Base-by-base conservation (phyloP, 2,797 vertebrate genomes). In the Garrulus glandarius region DNA sequence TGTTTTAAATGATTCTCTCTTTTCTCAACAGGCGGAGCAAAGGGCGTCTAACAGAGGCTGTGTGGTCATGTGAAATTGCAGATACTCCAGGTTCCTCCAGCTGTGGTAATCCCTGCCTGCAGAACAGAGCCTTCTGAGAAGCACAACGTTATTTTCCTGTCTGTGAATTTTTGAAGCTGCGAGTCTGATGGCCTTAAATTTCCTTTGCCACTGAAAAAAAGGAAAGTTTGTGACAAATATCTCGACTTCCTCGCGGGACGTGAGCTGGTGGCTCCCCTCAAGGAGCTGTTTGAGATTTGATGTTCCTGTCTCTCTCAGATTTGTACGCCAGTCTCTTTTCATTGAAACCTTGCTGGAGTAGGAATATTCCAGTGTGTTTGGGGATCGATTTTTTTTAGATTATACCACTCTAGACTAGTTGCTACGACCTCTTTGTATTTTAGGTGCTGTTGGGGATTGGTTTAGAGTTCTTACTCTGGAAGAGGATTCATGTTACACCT, bases 61-160 rank as follows among this genome's bases (percentile, higher is more conserved):
- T 93, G 89, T 93, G 84, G 95, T 99, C 94, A 99, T 99, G 99
- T 99, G 95, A 99, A 91, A 78, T 79, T 91, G 63, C 77, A 82
- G 61, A 76, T 82, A 80, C 47, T 50, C 65, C 77, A 76, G 93
- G 84, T 87, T 96, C 89, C 78, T 97, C 94, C 76, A 53, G 79
- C 86, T 11, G 26, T 65, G 86, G 95, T 93, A 81, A 95, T 94
- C 81, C 79, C 89, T 98, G 97, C 97, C 97, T 97, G 96, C 96
- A 97, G 96, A 97, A 89, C 93, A 97, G 97, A 98, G 93, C 97
- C 97, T 98, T 98, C 97, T 97, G 97, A 97, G 95, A 98, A 98
- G 98, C 97, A 98, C 97, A 98, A 92, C 92, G 11, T 99, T 98
- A 32, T 99, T 98, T 96, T 98, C 91, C 89, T 96, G 96, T 96